Conservation (phyloP, 2,113 vertebrate species). For the Entomyzon cyanotis region DNA sequence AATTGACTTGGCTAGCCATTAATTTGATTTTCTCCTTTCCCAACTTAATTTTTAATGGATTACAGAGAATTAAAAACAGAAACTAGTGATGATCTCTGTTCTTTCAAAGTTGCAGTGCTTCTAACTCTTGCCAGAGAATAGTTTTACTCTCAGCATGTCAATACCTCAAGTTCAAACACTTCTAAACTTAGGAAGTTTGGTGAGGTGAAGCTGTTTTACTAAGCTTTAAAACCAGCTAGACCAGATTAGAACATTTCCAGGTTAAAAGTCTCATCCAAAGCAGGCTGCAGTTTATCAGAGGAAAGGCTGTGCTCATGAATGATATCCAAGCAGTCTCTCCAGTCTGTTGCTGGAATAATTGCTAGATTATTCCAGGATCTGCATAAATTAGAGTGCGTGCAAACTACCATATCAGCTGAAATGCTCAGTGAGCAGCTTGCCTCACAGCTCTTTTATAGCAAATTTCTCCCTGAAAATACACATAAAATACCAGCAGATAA, state of each 20-base stretch:
- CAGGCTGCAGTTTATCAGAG: background rate
- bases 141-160: background rate
- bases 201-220: background rate
- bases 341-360: background rate
- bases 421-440: background rate
- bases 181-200: background rate
- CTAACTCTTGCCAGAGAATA: background rate
- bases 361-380: background rate
- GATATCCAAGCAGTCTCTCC: background rate
- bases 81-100: background rate
- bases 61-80: background rate
- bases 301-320: background rate
- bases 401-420: background rate
- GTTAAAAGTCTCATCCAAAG: background rate
- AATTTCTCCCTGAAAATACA: background rate
- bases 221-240: background rate
- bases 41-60: constrained; percentile 8
- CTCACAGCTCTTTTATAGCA: background rate
- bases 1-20: background rate
- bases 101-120: background rate
- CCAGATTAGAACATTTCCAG: background rate
- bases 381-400: background rate
- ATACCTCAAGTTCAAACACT: background rate
- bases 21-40: constrained; percentile 1
- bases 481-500: background rate